Base-by-base conservation (phyloP, 2,797 vertebrate species). In the Helicolenus hilgendorfi region DNA sequence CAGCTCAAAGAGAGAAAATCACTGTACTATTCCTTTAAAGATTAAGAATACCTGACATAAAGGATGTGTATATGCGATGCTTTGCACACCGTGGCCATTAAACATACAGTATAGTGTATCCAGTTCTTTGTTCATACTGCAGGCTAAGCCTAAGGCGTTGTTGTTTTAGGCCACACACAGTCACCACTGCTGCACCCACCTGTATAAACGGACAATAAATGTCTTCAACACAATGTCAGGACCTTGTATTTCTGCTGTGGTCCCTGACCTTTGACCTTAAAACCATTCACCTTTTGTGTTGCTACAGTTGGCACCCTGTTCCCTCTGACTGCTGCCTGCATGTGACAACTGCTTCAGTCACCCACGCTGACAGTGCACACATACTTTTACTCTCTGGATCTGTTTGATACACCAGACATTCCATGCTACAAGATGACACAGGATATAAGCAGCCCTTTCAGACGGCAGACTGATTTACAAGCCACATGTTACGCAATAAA, bases 151-250 rank as follows among this genome's bases (percentile, higher is more conserved):
- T 26, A 31, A 71, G 18, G 31, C n/a, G 72, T 59, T 60, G 38
- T 70, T 60, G 59, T n/a, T 55, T 55, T 29, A 26, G 95, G 93
- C 94, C 96, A 96, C 96, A 96, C 96, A 96, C 92, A 93, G 84
- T 10, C 63, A 35, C 60, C 14, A 74, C 63, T 81, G 78, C 63
- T 87, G 68, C 77, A 79, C 71, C 82, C 67, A 63, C 83, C 83
- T 77, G 71, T 88, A 89, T 84, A 93, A 92, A 94, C 78, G 85
- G 73, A 64, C 79, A 71, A 84, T 94, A 92, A 95, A 96, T 72
- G 68, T 90, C 53, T 24, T 36, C 65, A 75, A 58, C 79, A 90
- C 79, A 81, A 81, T 90, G 93, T 86, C 87, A 77, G 73, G 77
- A 84, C 77, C 83, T 90, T 73, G 89, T 85, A 36, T 88, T 78